Percentiles rank a stretch among this genome's conserved stretches.
Evolutionary conservation across 2,888 invertebrate genomes (phyloP).

Genomic region (Dichetophora obliterata): DNA sequence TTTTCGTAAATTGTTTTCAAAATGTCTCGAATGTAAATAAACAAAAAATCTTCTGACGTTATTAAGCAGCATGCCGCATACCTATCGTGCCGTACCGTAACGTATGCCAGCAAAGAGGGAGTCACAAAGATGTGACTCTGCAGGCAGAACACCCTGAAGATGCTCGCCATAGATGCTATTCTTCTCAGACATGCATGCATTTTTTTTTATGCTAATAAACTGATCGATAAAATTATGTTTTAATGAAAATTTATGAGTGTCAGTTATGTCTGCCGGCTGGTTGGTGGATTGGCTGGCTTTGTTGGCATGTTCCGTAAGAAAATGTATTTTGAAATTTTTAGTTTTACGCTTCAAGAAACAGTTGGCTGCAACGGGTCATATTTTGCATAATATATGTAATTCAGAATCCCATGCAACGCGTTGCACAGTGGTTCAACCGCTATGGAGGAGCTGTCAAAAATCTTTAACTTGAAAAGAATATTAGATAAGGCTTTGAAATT

Average conservation of each 20-base stretch:
- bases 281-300: background rate
- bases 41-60: constrained; percentile 42
- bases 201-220: constrained; percentile 8
- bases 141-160: background rate
- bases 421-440: too few relatives aligned
- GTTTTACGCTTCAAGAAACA: background rate
- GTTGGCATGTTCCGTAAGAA: too few relatives aligned
- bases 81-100: background rate
- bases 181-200: background rate
- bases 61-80: constrained; percentile 18
- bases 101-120: background rate
- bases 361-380: constrained; percentile 24
- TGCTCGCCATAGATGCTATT: background rate
- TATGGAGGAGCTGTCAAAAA: too few relatives aligned
- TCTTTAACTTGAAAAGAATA: too few relatives aligned
- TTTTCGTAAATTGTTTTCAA: constrained; percentile 49
- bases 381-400: too few relatives aligned
- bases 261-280: constrained; percentile 21
- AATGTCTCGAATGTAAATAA: constrained; percentile 52
- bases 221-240: constrained; percentile 27
- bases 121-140: background rate
- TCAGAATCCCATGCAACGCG: too few relatives aligned
- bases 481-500: too few relatives aligned
- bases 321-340: too few relatives aligned
- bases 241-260: constrained; percentile 9